Base-by-base conservation (phyloP, 2,797 vertebrate genomes). In the Dendrocincla tyrannina region DNA sequence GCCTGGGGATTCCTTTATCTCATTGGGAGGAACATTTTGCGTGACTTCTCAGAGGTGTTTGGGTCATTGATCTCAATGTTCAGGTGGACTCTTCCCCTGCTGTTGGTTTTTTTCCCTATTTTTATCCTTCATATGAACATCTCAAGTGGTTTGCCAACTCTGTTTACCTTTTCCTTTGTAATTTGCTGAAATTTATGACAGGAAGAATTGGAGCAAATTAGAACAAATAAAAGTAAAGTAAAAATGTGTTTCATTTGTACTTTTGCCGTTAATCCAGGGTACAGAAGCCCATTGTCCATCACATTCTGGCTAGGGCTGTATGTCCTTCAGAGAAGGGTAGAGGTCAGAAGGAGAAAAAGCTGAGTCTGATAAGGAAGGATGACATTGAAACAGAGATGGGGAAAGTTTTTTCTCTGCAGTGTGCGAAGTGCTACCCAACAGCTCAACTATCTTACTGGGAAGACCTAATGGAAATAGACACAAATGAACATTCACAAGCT, bases 401-500 rank as follows among this genome's bases (percentile, higher is more conserved):
- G 68, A 67, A 92, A 91, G 56, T 91, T 97, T 10, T 17, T 63
- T 92, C 76, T 95, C 79, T 74, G 17, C 69, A 84, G 72, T 59
- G 67, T 91, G 80, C 90, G 82, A 91, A 97, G 81, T 9, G 32
- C 28, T 92, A 52, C 63, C 64, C n/a, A 85, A 58, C 72, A 88
- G 73, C 68, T 78, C 55, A 91, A 63, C 92, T 89, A 35, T 80
- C 82, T 77, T 33, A n/a, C 87, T 37, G 32, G 44, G 62, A 82
- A 93, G 81, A 84, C 72, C 80, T 92, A 78, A 97, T 96, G 87
- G 80, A 95, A 96, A 85, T 27, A 42, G 94, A 96, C 91, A 64
- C 52, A 70, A 92, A 85, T 94, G 96, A 93, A 72, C 93, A 59
- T 79, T 89, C 89, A 92, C 77, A 37, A 90, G 55, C 81, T 60